A percentile compares a stretch with the other conserved stretches of the same genome.
Conservation (phyloP, 2,888 invertebrate genomes). For the Lymantria monacha region DNA sequence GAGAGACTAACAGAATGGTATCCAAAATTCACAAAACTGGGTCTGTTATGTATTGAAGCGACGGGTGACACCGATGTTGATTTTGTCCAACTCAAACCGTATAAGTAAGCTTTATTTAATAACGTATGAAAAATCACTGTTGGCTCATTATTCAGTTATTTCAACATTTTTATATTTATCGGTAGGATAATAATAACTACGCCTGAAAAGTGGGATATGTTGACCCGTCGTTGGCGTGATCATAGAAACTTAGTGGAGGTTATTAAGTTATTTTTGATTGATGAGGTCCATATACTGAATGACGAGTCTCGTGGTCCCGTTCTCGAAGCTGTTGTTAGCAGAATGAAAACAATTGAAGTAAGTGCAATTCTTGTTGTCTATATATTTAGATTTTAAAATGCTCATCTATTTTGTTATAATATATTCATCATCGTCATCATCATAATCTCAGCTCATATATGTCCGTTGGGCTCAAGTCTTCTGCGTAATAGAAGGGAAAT, state of each 20-base stretch:
- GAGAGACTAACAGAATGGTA: constrained; percentile 89
- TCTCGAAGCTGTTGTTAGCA: constrained; percentile 89
- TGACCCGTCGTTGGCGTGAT: constrained; percentile 89
- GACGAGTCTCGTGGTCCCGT: constrained; percentile 88
- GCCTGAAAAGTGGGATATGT: constrained; percentile 92
- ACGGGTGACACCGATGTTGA: constrained; percentile 91
- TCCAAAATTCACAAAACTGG: constrained; percentile 84
- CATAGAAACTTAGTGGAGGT: constrained; percentile 83
- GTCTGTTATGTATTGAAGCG: constrained; percentile 85
- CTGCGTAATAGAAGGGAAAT: no score
- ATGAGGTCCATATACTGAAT: constrained; percentile 90
- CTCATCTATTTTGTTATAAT: no score
- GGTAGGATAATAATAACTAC: constrained; percentile 88
- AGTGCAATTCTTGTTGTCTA: background rate
- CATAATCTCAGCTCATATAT: no score
- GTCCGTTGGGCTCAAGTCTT: no score
- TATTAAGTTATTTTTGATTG: constrained; percentile 87
- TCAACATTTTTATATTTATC: no score
- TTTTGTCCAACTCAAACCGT: constrained; percentile 69
- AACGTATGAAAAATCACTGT: background rate
- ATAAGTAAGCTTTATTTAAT: constrained; percentile 48
- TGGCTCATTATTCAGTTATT: no score
- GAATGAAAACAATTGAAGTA: constrained; percentile 89
- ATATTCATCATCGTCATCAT: no score
- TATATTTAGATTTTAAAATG: no score